phyloP scores from a whole-genome alignment of 2,888 invertebrate genomes.

The Thymelicus sylvestris region DNA sequence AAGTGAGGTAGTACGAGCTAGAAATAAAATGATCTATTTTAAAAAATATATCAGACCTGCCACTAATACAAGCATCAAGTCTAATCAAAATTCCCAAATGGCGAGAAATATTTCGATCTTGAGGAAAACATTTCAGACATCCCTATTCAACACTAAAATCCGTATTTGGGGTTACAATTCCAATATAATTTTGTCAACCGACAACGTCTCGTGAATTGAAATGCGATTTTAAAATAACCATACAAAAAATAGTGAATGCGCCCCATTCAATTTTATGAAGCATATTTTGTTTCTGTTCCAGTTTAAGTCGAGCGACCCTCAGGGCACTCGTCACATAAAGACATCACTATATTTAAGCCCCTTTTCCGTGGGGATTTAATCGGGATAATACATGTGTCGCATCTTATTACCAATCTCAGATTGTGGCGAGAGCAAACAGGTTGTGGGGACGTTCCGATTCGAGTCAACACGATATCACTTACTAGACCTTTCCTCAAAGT shows the following conservation, averaged over 20 bases:
- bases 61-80: not conserved
- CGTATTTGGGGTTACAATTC: slow-evolving; percentile 15
- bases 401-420: slow-evolving; percentile 82
- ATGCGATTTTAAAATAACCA: slow-evolving; percentile 27
- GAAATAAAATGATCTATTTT: not conserved
- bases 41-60: not conserved
- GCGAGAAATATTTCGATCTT: slow-evolving; percentile 4
- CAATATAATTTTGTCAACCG: slow-evolving; percentile 25
- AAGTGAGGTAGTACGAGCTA: too few species aligned
- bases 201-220: not conserved
- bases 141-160: slow-evolving; percentile 5
- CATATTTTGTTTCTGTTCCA: slow-evolving; percentile 31
- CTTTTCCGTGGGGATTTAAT: slow-evolving; percentile 76
- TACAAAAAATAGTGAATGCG: slow-evolving; percentile 12
- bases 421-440: slow-evolving; percentile 78
- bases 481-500: slow-evolving; percentile 68
- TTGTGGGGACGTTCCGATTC: slow-evolving; percentile 59
- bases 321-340: slow-evolving; percentile 52
- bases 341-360: slow-evolving; percentile 75
- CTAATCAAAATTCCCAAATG: not conserved
- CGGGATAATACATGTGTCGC: slow-evolving; percentile 82
- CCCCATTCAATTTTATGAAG: slow-evolving; percentile 30
- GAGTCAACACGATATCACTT: slow-evolving; percentile 81
- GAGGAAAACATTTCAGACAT: slow-evolving; percentile 11
- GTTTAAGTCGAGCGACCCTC: slow-evolving; percentile 27